A percentile compares a stretch with the other conserved stretches of the same genome.
These are phyloP conservation scores for Erebia palarica DNA, from an alignment of 2,888 invertebrate genomes.

Conservation along the genomic window DNA sequence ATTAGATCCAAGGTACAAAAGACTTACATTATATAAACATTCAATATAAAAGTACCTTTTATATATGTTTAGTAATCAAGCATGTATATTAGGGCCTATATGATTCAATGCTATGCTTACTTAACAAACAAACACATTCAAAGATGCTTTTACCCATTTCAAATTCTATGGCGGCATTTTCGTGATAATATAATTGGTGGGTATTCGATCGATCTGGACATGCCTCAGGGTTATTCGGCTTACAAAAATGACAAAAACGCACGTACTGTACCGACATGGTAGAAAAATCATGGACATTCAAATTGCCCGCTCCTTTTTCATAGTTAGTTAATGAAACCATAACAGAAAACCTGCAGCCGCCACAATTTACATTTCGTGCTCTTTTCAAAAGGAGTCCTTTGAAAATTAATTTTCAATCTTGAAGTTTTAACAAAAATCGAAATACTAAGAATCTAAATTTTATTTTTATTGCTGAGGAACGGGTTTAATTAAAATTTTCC, in stretches of 20 bases:
- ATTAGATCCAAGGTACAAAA: no score
- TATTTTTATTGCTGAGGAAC: constrained; percentile 25
- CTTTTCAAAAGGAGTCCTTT: not conserved
- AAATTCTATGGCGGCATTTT: no score
- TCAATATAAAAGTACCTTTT: no score
- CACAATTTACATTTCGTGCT: constrained; percentile 1
- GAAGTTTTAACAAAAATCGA: constrained; percentile 17
- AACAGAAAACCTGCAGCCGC: not conserved
- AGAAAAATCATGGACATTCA: not conserved
- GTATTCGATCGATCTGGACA: no score
- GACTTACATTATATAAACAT: no score
- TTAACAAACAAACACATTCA: no score
- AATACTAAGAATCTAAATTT: constrained; percentile 19
- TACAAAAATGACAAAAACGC: not conserved
- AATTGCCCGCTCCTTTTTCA: not conserved
- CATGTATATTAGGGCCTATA: no score
- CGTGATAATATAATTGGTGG: no score
- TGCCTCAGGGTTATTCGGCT: no score
- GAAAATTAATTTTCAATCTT: constrained; percentile 18
- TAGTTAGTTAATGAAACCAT: not conserved
- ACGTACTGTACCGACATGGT: not conserved
- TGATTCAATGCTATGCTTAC: no score
- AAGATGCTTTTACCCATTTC: no score
- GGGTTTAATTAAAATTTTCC: constrained; percentile 35
- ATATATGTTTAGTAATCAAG: no score